These are phyloP conservation scores for Diphyllodes magnificus DNA, from an alignment of 2,113 vertebrate genomes.

Conservation along the genomic window DNA sequence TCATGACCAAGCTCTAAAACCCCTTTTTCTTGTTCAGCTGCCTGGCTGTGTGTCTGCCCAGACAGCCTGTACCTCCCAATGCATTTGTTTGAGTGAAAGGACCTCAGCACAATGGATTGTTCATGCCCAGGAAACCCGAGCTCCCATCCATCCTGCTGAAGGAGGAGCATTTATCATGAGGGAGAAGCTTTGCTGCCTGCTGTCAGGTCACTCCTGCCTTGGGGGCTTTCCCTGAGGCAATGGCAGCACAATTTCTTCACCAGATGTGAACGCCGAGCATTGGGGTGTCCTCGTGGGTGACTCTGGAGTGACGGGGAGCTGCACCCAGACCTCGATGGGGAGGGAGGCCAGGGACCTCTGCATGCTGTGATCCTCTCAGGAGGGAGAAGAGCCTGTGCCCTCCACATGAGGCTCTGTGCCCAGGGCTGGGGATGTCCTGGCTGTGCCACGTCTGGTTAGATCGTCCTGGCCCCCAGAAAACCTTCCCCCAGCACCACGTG, in stretches of 20 bases:
- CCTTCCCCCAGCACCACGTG: background rate
- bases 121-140: background rate
- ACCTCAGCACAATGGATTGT: background rate
- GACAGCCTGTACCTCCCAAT: background rate
- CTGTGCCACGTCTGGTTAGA: rapidly evolving
- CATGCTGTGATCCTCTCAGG: background rate
- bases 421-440: background rate
- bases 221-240: background rate
- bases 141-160: background rate
- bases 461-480: background rate
- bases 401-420: background rate
- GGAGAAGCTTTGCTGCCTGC: background rate
- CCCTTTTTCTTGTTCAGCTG: background rate
- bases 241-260: too few relatives aligned
- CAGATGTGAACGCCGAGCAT: rapidly evolving
- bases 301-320: background rate
- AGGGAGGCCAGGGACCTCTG: background rate
- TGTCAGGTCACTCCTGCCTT: background rate
- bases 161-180: background rate
- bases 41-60: background rate
- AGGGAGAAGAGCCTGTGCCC: background rate
- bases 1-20: background rate
- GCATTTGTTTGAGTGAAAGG: background rate
- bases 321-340: background rate
- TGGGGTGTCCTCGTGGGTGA: background rate